Evolutionary conservation across 2,888 invertebrate species (phyloP), one percentile per base, ranked within the genome.

Genomic region (Dasypolia templi): DNA sequence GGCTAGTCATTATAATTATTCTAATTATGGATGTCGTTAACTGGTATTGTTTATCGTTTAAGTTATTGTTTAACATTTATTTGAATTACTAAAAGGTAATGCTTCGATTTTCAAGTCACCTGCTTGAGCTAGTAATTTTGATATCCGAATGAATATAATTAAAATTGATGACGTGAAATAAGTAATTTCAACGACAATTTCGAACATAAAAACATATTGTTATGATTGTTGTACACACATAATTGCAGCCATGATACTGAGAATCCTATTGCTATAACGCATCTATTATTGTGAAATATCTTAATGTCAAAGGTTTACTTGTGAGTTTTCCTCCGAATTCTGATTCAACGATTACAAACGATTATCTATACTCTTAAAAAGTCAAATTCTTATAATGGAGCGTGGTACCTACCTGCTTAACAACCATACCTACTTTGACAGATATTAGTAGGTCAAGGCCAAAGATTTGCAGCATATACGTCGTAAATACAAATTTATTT

Each of bases 11-110:
- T 59, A 39, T 26, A 59, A 64, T 64, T 69, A 39, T 56, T 14
- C 14, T 68, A 64, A 68, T 72, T 56, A 72, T 55, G 51, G 44
- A 53, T 77, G 63, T 64, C 59, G 64, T 80, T 67, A 59, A 22
- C 26, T 19, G n/a, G 53, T 14, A 56, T 61, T 64, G 35, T 56
- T 74, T 42, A 51, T 53, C 19, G 1, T n/a, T 35, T 42, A n/a
- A 62, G 53, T 35, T n/a, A 14, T 35, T 51, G 29, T 39, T 29
- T 2, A 39, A 49, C 35, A 71, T 12, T 46, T 6, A 12, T 19
- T 46, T 61, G 29, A 3, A 51, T 65, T 32, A 64, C 56, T 56
- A 35, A 29, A 26, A 26, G 6, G n/a, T 56, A 17, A 26, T 7
- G 17, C 32, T 11, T 32, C 14, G 7, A 56, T 44, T 26, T 42